Conservation (phyloP, 23 tunicate species). For the Trididemnum clinides region DNA sequence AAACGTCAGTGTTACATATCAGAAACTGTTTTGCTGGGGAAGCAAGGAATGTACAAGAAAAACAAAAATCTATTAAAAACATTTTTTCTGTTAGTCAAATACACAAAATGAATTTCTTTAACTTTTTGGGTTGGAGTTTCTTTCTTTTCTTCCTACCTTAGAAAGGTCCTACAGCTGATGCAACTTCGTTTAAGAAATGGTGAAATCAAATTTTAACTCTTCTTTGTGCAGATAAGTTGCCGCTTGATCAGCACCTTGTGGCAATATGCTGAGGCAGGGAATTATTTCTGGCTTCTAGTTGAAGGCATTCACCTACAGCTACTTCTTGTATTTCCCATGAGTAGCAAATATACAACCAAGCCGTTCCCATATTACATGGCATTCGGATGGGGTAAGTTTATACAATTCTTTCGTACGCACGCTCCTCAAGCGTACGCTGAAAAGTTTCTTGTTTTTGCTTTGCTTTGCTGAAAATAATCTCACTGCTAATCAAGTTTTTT, state of each 20-base stretch:
- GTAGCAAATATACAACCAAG: slow-evolving; percentile 16
- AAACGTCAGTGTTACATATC: too few species aligned
- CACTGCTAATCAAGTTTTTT: too few species aligned
- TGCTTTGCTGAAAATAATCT: too few species aligned
- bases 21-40: too few species aligned
- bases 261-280: slow-evolving; percentile 77
- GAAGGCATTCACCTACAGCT: slow-evolving; percentile 91
- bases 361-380: slow-evolving; percentile 81
- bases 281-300: slow-evolving; percentile 97
- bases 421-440: background rate
- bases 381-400: slow-evolving; percentile 94
- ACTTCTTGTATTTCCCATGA: slow-evolving; percentile 75
- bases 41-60: too few species aligned
- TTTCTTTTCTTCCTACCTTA: background rate
- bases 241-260: slow-evolving; percentile 57
- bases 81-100: too few species aligned
- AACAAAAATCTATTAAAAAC: too few species aligned
- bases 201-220: background rate
- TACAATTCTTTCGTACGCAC: background rate
- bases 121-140: too few species aligned
- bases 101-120: too few species aligned
- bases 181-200: background rate
- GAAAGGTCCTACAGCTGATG: background rate
- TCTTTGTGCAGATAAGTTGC: slow-evolving; percentile 71
- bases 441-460: too few species aligned